Conservation (phyloP, 2,113 vertebrate species). For the Nestor notabilis region DNA sequence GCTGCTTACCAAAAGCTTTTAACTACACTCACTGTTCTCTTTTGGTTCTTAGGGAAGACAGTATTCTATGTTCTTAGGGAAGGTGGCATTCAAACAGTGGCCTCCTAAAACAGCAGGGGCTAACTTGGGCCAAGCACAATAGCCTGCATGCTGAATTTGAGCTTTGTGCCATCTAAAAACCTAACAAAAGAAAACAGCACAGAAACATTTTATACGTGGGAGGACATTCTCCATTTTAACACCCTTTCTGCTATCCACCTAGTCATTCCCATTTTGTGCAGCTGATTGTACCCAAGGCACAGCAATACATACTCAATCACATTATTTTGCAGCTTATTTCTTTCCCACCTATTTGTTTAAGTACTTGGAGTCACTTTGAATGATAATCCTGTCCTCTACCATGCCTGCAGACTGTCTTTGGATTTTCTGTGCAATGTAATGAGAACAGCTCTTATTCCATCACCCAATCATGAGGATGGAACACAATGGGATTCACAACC, state of each 20-base stretch:
- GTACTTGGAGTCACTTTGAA: not conserved
- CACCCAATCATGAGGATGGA: not conserved
- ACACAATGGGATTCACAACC: not conserved
- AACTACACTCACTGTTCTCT: not conserved
- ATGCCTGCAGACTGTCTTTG: not conserved
- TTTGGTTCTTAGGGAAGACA: accelerated
- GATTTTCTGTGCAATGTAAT: not conserved
- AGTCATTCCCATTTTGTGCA: not conserved
- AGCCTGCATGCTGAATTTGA: not conserved
- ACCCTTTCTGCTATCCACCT: not conserved
- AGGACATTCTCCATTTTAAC: not conserved
- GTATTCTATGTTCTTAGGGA: not conserved
- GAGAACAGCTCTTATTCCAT: not conserved
- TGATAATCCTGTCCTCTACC: not conserved
- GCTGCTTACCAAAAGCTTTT: not conserved
- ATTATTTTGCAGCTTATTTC: not conserved
- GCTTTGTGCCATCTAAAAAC: not conserved
- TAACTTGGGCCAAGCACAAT: not conserved
- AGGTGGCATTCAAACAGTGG: not conserved
- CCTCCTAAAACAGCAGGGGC: not conserved
- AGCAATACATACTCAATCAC: not conserved
- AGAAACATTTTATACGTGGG: not conserved
- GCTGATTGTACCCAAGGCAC: not conserved
- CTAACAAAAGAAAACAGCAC: not conserved
- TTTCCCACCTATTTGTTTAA: not conserved